Evolutionary conservation across 2,888 invertebrate species (phyloP), one percentile per base, ranked within the genome.

Genomic region (Megalurothrips usitatus): DNA sequence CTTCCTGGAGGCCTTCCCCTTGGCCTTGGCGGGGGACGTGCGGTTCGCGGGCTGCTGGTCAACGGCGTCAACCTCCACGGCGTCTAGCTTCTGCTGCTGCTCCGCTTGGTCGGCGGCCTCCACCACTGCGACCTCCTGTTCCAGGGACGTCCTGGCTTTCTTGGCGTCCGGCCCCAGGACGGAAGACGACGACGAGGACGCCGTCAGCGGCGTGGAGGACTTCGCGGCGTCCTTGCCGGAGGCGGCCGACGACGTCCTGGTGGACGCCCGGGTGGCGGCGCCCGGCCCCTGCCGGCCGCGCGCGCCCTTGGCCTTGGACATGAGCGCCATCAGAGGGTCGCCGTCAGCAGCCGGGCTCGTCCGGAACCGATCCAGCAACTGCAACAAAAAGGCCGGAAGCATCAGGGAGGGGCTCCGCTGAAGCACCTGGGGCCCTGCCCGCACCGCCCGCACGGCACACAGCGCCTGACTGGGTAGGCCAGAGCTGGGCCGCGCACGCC

Each of bases 291-390:
- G 34, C 34, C 34, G 34, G 6, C 34, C 58, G 17, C 79, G 58
- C 78, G 68, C 52, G 23, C 80, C 63, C 79, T 78, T 79, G 78
- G 80, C 82, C 58, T 84, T 84, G 80, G 83, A 86, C 84, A 90
- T 85, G 82, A 90, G 85, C 84, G 88, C 89, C 49, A 91, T 88
- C 84, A 91, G 85, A 79, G 89, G 89, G 85, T 89, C 89, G 79
- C 86, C 86, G 84, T 88, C 87, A 79, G 90, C 91, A 81, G 87
- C 86, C 79, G 89, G 88, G 1, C 91, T 90, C 82, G 87, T 87
- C 83, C 88, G 87, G 86, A 90, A 91, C 83, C 91, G 90, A 84
- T 91, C 90, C 84, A 91, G 86, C 82, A 91, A 86, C 91, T 91
- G 87, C 81, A 87, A 87, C 85, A 84, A 9, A 23, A 12, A 43